These are phyloP conservation scores for Ornithorhynchus anatinus DNA, from an alignment of 2,113 vertebrate species.

Conservation along the genomic window DNA sequence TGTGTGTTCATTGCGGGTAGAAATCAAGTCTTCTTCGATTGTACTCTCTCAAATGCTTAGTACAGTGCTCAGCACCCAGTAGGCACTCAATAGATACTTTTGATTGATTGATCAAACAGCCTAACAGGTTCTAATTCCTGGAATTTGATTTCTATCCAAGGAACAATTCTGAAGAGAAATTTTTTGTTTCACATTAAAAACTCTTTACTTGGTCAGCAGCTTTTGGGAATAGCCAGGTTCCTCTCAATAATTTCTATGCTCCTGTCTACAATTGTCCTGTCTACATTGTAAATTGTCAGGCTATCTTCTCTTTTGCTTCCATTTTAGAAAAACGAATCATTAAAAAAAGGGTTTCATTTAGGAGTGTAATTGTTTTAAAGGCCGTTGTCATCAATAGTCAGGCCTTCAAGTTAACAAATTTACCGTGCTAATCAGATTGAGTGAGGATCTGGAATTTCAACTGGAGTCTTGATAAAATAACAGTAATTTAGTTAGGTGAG, in stretches of 20 bases:
- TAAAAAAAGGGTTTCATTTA: slow-evolving; percentile 57
- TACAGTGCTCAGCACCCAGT: too few species aligned
- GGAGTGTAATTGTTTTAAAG: slow-evolving; percentile 49
- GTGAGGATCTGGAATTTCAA: slow-evolving; percentile 13
- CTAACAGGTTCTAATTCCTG: slow-evolving; percentile 4
- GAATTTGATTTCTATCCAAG: not conserved
- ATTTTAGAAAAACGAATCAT: slow-evolving; percentile 43
- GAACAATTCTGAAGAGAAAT: not conserved
- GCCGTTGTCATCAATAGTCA: not conserved
- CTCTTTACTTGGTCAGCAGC: not conserved
- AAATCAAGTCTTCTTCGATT: too few species aligned
- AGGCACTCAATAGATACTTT: too few species aligned
- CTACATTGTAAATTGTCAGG: slow-evolving; percentile 13
- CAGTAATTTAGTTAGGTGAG: slow-evolving; percentile 36
- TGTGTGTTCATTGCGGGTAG: too few species aligned
- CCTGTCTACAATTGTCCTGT: too few species aligned
- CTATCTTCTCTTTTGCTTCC: slow-evolving; percentile 30
- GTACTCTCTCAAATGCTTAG: too few species aligned
- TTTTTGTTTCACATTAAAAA: not conserved
- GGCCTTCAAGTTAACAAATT: slow-evolving; percentile 33
- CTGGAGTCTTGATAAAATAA: slow-evolving; percentile 19
- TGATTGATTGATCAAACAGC: too few species aligned
- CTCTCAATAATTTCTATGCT: not conserved
- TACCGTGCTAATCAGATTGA: slow-evolving; percentile 30
- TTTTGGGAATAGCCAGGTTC: not conserved